phyloP scores from a whole-genome alignment of 2,113 vertebrate species.

The Barbus barbus region DNA sequence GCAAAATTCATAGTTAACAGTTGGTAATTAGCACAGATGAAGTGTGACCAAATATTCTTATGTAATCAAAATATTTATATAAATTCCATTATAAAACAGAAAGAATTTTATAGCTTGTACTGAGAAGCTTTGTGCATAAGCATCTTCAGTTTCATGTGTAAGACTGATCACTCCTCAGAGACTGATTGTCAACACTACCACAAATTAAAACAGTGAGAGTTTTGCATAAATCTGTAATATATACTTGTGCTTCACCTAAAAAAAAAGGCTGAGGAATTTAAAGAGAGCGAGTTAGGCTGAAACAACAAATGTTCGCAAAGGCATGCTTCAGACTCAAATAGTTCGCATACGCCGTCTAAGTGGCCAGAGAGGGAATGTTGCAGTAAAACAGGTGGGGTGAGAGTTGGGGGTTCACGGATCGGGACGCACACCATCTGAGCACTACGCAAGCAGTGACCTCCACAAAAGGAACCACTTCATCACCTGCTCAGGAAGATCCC shows the following conservation, averaged over 20 bases:
- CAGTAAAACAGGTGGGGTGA: conserved; percentile 64
- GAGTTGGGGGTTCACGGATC: conserved; percentile 28
- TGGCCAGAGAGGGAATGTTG: conserved; percentile 65
- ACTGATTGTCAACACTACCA: background rate
- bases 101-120: background rate
- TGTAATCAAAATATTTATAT: background rate
- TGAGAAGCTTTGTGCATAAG: background rate
- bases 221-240: background rate
- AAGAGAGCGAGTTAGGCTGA: background rate
- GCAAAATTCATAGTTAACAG: no score
- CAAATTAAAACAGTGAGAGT: conserved; percentile 1
- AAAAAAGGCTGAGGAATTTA: no score
- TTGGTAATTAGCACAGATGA: no score
- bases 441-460: conserved; percentile 50
- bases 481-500: conserved; percentile 75
- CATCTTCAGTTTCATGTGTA: background rate
- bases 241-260: background rate
- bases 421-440: conserved; percentile 59
- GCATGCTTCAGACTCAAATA: conserved; percentile 70
- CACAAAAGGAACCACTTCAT: conserved; percentile 62
- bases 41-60: background rate
- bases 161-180: background rate
- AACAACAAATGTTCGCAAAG: conserved; percentile 68
- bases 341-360: conserved; percentile 68
- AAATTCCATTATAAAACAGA: background rate